Base-by-base conservation (phyloP, 2,113 vertebrate species). In the Phylloscopus trochilus region DNA sequence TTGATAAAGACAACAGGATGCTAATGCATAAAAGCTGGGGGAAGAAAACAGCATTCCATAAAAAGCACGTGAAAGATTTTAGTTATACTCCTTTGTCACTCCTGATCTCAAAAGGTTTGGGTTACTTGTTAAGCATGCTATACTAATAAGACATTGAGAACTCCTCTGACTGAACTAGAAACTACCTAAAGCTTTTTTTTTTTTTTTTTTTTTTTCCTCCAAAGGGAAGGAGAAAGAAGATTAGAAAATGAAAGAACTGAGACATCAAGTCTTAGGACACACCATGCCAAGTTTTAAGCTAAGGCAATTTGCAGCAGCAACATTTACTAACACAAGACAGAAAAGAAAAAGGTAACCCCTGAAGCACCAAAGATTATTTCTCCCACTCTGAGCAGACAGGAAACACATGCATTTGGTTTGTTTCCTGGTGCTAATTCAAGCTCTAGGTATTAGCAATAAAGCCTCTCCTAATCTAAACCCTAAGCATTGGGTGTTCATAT, bases 361-460 rank as follows among this genome's bases (percentile, higher is more conserved):
- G 31, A 87, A 77, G 41, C 0, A 0, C 37, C 18, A 11, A 46
- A 55, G 66, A 75, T 35, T 70, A 19, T 47, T 78, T 76, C 44
- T 77, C 59, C 26, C 26, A 17, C 37, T 70, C 43, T 6, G 10
- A 80, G 52, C 28, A 46, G 81, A 59, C 2, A 84, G 56, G 66
- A 91, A 84, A 64, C 3, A 4, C 11, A 5, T 3, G 10, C 20
- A n/a, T 63, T 78, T 7, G 0, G 35, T 43, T 63, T 62, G 13
- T 22, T 93, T 64, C 91, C 41, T 37, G n/a, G 44, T 84, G 55
- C 87, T 95, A 96, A 95, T 91, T 93, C 60, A 56, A 75, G 69
- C 49, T 60, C 53, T n/a, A 76, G 58, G 83, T 70, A 95, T 92
- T 96, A 97, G 60, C 76, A 70, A 67, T 27, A 95, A 96, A 93